Conservation (phyloP, 2,113 vertebrate species). For the Tupaia tana region DNA sequence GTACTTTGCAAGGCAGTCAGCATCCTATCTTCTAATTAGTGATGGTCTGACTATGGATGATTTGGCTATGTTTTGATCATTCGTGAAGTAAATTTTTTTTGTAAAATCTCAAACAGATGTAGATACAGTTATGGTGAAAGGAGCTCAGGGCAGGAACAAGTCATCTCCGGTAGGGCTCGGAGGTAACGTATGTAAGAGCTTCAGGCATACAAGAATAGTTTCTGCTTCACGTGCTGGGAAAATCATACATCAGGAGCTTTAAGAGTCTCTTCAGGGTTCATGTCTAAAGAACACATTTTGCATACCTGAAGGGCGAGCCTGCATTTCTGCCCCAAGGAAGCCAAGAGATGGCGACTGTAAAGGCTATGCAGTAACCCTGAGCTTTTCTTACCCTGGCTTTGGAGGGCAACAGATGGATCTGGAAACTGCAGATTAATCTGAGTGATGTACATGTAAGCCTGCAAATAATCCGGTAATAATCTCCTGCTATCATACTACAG, state of each 20-base stretch:
- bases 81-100: background rate
- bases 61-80: background rate
- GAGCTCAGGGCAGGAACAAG: background rate
- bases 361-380: background rate
- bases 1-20: background rate
- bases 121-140: background rate
- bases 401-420: slow-evolving; percentile 22
- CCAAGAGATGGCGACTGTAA: background rate
- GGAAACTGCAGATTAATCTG: slow-evolving; percentile 32
- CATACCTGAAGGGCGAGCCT: background rate
- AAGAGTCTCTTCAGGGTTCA: no score
- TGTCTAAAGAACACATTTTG: background rate
- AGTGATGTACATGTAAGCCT: slow-evolving; percentile 23
- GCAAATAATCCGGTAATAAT: slow-evolving; percentile 31
- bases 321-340: background rate
- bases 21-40: background rate
- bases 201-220: background rate
- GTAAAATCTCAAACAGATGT: background rate
- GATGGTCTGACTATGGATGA: background rate
- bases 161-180: background rate
- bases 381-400: background rate
- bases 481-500: background rate
- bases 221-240: background rate
- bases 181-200: background rate
- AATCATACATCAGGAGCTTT: background rate